Percentiles rank a stretch among this genome's conserved stretches.
These are phyloP conservation scores for Oncorhynchus clarkii DNA, from an alignment of 2,113 vertebrate species.

Conservation along the genomic window DNA sequence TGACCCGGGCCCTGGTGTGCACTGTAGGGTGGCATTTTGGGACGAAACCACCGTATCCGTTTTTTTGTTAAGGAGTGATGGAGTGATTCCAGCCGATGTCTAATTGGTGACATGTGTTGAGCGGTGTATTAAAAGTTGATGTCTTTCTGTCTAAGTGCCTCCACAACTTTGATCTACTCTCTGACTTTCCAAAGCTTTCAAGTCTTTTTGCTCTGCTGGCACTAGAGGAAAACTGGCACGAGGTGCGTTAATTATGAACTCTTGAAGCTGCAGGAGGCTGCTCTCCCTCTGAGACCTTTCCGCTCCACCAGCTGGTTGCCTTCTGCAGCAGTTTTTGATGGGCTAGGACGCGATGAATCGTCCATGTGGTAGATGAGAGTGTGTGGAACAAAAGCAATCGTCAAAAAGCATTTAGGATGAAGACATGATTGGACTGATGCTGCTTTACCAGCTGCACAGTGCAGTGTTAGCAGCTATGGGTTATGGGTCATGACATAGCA, in stretches of 20 bases:
- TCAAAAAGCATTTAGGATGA: slow-evolving; percentile 29
- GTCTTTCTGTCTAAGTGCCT: slow-evolving; percentile 33
- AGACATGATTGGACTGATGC: not conserved
- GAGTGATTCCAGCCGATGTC: slow-evolving; percentile 12
- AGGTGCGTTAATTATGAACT: slow-evolving; percentile 62
- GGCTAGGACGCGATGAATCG: slow-evolving; percentile 6
- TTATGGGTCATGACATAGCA: too few relatives aligned
- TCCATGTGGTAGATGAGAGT: slow-evolving; percentile 10
- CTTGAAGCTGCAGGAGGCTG: slow-evolving; percentile 39
- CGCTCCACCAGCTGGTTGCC: slow-evolving; percentile 44
- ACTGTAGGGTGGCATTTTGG: not conserved
- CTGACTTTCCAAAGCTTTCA: slow-evolving; percentile 23
- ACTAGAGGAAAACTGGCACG: slow-evolving; percentile 35
- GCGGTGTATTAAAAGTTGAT: slow-evolving; percentile 54
- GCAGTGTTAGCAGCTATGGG: not conserved
- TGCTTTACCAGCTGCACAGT: slow-evolving; percentile 13
- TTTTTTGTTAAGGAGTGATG: slow-evolving; percentile 25
- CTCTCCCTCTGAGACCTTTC: slow-evolving; percentile 39
- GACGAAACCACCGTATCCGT: too few relatives aligned
- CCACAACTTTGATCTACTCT: slow-evolving; percentile 60
- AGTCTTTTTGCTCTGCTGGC: slow-evolving; percentile 24
- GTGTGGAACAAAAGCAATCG: slow-evolving; percentile 7
- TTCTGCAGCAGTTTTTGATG: slow-evolving; percentile 21
- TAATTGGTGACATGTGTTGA: slow-evolving; percentile 56
- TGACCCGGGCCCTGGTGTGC: not conserved